Evolutionary conservation across 2,113 vertebrate genomes (phyloP).

Genomic region (Phycodurus eques): DNA sequence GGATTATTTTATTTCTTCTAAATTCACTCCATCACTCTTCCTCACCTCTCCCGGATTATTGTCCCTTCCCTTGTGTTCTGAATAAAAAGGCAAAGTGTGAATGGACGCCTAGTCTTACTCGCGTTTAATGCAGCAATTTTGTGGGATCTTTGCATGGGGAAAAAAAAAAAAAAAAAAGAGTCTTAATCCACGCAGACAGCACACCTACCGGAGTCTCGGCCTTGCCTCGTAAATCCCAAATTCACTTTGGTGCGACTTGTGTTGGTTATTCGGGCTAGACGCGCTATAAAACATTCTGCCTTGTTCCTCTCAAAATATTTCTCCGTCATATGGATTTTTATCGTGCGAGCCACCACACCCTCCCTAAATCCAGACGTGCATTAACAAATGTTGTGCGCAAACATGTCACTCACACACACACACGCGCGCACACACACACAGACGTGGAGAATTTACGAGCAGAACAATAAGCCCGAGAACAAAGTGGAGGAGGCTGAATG

Average conservation of each 20-base stretch:
- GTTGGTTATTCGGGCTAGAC: not conserved
- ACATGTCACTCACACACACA: not conserved
- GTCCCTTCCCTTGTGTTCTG: not conserved
- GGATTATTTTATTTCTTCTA: no score
- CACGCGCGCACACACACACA: not conserved
- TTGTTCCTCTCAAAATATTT: not conserved
- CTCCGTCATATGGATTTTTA: not conserved
- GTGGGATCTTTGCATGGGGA: not conserved
- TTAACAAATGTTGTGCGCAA: not conserved
- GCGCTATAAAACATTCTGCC: not conserved
- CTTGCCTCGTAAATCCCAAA: conserved; percentile 5
- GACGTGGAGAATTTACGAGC: not conserved
- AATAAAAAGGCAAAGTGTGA: not conserved
- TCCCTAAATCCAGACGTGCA: not conserved
- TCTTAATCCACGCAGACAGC: conserved; percentile 2
- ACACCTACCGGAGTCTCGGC: not conserved
- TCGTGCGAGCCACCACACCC: not conserved
- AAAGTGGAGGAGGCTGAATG: conserved; percentile 6
- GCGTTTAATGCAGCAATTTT: not conserved
- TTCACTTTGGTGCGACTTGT: not conserved
- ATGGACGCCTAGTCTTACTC: not conserved
- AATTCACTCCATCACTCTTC: no score
- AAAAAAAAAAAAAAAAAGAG: not conserved
- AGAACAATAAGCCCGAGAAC: not conserved
- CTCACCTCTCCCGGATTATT: no score